A percentile compares a stretch with the other conserved stretches of the same genome.
Evolutionary conservation across 1,140 invertebrate species (phyloP).

Genomic region (Drosophila chauvacae): DNA sequence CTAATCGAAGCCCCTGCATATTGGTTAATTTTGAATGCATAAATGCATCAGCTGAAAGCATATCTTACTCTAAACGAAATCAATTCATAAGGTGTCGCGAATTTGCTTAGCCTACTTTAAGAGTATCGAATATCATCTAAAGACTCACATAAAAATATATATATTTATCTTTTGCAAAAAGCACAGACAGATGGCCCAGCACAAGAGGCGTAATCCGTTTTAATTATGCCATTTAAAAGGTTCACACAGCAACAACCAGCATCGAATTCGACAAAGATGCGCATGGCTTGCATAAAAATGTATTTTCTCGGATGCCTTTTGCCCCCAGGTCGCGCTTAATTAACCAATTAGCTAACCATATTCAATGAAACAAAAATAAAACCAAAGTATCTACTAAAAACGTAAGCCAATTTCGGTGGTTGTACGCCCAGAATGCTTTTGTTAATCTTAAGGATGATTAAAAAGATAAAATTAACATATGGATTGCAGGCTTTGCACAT

Average conservation of each 20-base stretch:
- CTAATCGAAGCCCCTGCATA: slow-evolving; percentile 25
- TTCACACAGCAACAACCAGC: slow-evolving; percentile 30
- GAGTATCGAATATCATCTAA: slow-evolving; percentile 9
- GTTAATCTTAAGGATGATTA: slow-evolving; percentile 21
- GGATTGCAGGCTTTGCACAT: slow-evolving; percentile 14
- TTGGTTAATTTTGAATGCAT: slow-evolving; percentile 52
- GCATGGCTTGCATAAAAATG: slow-evolving; percentile 31
- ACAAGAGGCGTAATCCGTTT: slow-evolving; percentile 49
- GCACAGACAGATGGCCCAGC: slow-evolving; percentile 3
- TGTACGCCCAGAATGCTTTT: slow-evolving; percentile 40
- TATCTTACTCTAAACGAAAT: slow-evolving; percentile 64
- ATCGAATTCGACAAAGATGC: slow-evolving; percentile 37
- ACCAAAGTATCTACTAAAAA: slow-evolving; percentile 10
- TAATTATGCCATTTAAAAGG: slow-evolving; percentile 45
- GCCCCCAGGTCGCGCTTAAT: slow-evolving; percentile 48
- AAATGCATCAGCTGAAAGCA: slow-evolving; percentile 63
- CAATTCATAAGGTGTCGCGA: slow-evolving; percentile 47
- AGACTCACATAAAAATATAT: too few species aligned
- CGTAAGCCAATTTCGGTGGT: not conserved
- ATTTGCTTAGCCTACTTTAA: slow-evolving; percentile 73
- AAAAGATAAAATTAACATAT: slow-evolving; percentile 23
- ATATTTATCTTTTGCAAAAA: slow-evolving; percentile 6
- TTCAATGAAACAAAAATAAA: slow-evolving; percentile 13
- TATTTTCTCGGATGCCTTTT: slow-evolving; percentile 27
- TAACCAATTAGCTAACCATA: slow-evolving; percentile 67